These are phyloP conservation scores for Cygnus buccinator DNA, from an alignment of 2,113 vertebrate species.

Conservation along the genomic window DNA sequence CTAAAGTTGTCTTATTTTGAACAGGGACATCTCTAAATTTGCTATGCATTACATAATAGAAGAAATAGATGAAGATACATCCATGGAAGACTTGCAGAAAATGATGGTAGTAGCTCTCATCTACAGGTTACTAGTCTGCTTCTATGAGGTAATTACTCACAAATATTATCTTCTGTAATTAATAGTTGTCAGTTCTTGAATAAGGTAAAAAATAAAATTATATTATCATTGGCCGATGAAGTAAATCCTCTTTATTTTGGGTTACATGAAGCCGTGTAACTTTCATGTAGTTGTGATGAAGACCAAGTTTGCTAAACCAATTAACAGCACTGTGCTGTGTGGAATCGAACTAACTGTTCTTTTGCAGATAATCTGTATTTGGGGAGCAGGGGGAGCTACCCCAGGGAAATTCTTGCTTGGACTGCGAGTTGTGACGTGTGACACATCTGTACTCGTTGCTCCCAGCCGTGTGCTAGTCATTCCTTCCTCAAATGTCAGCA, in stretches of 20 bases:
- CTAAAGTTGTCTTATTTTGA: conserved; percentile 50
- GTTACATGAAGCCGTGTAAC: not conserved
- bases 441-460: conserved; percentile 89
- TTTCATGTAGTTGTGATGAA: not conserved
- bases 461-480: conserved; percentile 92
- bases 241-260: not conserved
- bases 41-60: conserved; percentile 96
- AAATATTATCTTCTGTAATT: not conserved
- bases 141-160: conserved; percentile 88
- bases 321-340: accelerated
- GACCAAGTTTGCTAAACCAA: not conserved
- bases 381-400: conserved; percentile 94
- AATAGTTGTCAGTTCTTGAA: not conserved
- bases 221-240: not conserved
- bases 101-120: conserved; percentile 95
- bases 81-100: conserved; percentile 96
- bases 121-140: conserved; percentile 93
- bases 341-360: not conserved
- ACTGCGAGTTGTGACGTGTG: conserved; percentile 90
- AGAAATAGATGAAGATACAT: conserved; percentile 96
- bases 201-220: not conserved
- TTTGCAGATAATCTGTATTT: conserved; percentile 92
- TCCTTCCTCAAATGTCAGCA: conserved; percentile 90
- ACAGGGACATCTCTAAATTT: conserved; percentile 93
- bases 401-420: conserved; percentile 95